Conservation (phyloP, 2,888 invertebrate species). For the Torymus tubicola region DNA sequence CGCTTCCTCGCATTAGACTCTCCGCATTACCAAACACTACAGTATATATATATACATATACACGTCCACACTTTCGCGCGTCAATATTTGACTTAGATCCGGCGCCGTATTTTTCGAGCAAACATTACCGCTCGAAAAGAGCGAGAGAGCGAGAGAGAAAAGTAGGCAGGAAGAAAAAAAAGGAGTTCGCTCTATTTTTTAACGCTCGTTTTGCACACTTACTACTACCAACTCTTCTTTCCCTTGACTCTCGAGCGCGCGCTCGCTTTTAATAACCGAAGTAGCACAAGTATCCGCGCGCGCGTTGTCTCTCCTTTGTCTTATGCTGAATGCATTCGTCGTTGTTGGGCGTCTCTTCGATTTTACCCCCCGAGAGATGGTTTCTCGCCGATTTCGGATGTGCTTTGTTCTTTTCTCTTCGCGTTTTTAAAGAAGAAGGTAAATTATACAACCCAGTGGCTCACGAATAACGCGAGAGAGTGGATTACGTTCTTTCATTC, state of each 20-base stretch:
- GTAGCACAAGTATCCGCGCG: conserved; percentile 38
- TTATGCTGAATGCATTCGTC: not conserved
- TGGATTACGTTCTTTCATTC: no score
- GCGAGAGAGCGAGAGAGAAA: no score
- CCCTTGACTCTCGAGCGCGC: conserved; percentile 23
- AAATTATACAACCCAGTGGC: no score
- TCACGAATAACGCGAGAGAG: no score
- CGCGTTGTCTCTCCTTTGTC: not conserved
- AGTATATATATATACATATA: no score
- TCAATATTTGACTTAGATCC: not conserved
- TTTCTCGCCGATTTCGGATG: no score
- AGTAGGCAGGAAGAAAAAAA: no score
- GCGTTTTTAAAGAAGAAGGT: no score
- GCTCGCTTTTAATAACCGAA: conserved; percentile 44
- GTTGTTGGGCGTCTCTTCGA: conserved; percentile 8
- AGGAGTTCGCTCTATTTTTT: no score
- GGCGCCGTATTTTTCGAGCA: not conserved
- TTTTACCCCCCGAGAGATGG: conserved; percentile 13
- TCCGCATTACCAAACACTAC: no score
- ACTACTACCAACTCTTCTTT: not conserved
- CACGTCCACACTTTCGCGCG: not conserved
- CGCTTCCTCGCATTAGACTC: no score
- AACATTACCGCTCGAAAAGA: not conserved
- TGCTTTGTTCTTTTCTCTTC: no score
- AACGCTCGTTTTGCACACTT: not conserved